These are phyloP conservation scores for Meleagris gallopavo DNA, from an alignment of 2,113 vertebrate genomes.

Conservation along the genomic window DNA sequence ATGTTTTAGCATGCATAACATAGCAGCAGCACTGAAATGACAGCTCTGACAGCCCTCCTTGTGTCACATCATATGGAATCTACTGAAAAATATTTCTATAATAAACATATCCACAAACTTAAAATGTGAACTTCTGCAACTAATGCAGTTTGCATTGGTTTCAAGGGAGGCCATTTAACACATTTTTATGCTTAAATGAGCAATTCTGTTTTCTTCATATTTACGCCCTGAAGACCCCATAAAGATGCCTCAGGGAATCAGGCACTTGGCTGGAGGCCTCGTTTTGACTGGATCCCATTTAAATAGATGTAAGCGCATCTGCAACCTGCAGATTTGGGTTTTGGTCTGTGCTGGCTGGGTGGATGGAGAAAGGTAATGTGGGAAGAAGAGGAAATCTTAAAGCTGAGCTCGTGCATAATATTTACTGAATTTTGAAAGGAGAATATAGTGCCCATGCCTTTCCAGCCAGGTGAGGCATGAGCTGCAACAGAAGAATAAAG, in stretches of 20 bases:
- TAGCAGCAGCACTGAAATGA: conserved; percentile 44
- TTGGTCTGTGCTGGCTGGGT: neutral
- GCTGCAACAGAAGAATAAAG: neutral
- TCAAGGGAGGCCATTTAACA: conserved; percentile 52
- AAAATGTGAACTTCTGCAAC: conserved; percentile 61
- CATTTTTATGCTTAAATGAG: conserved; percentile 46
- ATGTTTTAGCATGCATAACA: conserved; percentile 53
- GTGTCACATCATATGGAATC: conserved; percentile 72
- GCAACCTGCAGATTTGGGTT: conserved; percentile 10
- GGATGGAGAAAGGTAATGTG: neutral
- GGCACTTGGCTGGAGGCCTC: neutral
- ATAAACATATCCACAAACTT: conserved; percentile 66
- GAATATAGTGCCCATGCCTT: neutral
- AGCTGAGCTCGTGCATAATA: neutral
- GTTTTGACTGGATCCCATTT: conserved; percentile 19
- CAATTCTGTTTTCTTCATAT: conserved; percentile 60
- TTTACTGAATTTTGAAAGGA: neutral
- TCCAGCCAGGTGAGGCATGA: neutral
- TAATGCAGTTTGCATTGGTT: conserved; percentile 52
- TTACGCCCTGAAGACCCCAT: conserved; percentile 3
- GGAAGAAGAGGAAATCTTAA: neutral
- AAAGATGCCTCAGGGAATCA: conserved; percentile 63
- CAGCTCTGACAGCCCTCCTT: conserved; percentile 72
- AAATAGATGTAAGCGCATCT: conserved; percentile 25
- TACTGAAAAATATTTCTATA: conserved; percentile 67